phyloP scores from a whole-genome alignment of 2,797 vertebrate species.

The Danio jaintianensis region DNA sequence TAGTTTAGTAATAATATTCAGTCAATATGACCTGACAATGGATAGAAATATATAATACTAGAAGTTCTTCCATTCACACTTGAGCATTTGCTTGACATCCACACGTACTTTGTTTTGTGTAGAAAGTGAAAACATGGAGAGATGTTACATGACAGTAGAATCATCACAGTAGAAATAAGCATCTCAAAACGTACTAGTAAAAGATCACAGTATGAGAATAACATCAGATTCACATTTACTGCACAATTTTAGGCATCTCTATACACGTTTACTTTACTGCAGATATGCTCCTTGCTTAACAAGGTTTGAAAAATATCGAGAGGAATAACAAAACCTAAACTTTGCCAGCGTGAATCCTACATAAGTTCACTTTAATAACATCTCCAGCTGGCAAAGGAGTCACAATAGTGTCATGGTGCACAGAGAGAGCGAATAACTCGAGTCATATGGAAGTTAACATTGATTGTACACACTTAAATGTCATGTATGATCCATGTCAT shows the following conservation, averaged over 20 bases:
- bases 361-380: neutral
- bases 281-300: constrained; percentile 1
- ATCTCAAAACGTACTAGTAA: neutral
- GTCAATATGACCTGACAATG: constrained; percentile 50
- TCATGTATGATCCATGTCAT: neutral
- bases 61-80: constrained; percentile 10
- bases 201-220: neutral
- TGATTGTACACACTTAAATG: constrained; percentile 5
- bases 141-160: neutral
- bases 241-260: neutral
- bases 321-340: neutral
- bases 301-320: neutral
- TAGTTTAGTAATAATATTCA: constrained; percentile 13
- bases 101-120: neutral
- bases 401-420: neutral
- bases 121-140: neutral
- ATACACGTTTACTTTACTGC: neutral
- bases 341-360: neutral
- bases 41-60: constrained; percentile 7
- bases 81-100: constrained; percentile 4
- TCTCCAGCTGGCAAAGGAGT: neutral
- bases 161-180: neutral
- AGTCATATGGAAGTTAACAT: constrained; percentile 1
- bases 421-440: neutral
- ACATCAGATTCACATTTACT: constrained; percentile 15